phyloP scores from a whole-genome alignment of 2,797 vertebrate genomes.

The Sphaeramia orbicularis region DNA sequence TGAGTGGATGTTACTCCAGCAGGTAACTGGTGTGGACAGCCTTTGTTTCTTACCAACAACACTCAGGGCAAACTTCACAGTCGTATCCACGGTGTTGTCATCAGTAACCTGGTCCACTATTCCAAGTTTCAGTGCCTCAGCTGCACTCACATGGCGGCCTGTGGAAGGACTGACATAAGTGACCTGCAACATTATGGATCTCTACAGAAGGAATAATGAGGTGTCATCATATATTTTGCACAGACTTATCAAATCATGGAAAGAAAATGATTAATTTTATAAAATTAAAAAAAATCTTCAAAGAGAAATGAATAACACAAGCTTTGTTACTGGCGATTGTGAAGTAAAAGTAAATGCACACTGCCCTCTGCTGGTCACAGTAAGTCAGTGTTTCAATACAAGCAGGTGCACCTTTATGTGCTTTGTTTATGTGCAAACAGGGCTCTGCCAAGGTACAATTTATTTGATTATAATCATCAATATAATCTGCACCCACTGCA shows the following conservation, averaged over 20 bases:
- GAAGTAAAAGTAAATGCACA: constrained; percentile 13
- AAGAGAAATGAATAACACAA: neutral
- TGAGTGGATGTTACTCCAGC: constrained; percentile 22
- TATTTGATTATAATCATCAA: neutral
- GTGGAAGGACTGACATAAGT: constrained; percentile 54
- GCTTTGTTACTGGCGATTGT: no score
- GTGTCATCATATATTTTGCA: no score
- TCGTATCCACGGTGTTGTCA: constrained; percentile 82
- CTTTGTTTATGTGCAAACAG: neutral
- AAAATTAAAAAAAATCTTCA: neutral
- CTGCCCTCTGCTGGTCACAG: constrained; percentile 72
- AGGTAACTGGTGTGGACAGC: neutral
- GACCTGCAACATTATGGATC: constrained; percentile 9
- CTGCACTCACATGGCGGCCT: constrained; percentile 89
- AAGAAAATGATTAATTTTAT: neutral
- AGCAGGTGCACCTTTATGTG: neutral
- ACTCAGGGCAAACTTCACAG: constrained; percentile 86
- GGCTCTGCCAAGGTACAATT: neutral
- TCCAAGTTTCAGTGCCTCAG: constrained; percentile 91
- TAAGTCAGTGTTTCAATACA: neutral
- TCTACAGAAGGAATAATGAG: neutral
- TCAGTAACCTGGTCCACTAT: constrained; percentile 90
- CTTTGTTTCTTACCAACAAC: constrained; percentile 86
- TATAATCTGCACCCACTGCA: neutral
- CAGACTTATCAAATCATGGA: constrained; percentile 1